These are phyloP conservation scores for Sarcophaga subvicina DNA, from an alignment of 2,888 invertebrate genomes.

Conservation along the genomic window DNA sequence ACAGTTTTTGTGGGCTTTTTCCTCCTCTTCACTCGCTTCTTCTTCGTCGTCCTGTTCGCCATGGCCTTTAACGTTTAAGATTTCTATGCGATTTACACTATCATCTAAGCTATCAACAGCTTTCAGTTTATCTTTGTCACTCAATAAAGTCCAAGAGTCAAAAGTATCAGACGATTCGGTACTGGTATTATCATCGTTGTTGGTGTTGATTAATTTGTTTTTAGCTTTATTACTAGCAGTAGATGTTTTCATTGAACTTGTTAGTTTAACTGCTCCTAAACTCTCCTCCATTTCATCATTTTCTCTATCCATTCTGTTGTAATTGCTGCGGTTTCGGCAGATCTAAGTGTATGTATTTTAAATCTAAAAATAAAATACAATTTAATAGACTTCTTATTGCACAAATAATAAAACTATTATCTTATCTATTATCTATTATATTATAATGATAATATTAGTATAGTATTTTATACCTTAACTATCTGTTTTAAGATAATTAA, in stretches of 20 bases:
- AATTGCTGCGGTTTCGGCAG: conserved; percentile 61
- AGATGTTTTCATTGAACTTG: conserved; percentile 36
- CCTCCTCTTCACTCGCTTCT: conserved; percentile 62
- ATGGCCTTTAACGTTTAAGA: conserved; percentile 40
- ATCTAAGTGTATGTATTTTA: conserved; percentile 59
- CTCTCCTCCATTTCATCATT: conserved; percentile 28
- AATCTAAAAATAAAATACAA: conserved; percentile 44
- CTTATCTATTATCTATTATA: conserved; percentile 39
- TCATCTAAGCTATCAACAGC: not conserved
- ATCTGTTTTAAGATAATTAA: not conserved
- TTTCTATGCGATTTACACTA: conserved; percentile 60
- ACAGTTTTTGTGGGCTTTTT: conserved; percentile 36
- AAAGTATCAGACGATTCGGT: conserved; percentile 76
- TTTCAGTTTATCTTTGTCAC: conserved; percentile 70
- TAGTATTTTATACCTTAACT: not conserved
- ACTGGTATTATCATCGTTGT: conserved; percentile 71
- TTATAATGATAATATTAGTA: not conserved
- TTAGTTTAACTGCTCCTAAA: conserved; percentile 1
- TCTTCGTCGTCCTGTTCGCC: conserved; percentile 45
- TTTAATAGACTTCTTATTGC: conserved; percentile 1
- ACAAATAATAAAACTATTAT: conserved; percentile 21
- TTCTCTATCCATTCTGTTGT: conserved; percentile 67
- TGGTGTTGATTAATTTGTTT: not conserved
- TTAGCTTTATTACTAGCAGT: conserved; percentile 17
- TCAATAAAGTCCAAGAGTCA: conserved; percentile 79